Conservation (phyloP, 2,888 invertebrate species). For the Polyommatus icarus region DNA sequence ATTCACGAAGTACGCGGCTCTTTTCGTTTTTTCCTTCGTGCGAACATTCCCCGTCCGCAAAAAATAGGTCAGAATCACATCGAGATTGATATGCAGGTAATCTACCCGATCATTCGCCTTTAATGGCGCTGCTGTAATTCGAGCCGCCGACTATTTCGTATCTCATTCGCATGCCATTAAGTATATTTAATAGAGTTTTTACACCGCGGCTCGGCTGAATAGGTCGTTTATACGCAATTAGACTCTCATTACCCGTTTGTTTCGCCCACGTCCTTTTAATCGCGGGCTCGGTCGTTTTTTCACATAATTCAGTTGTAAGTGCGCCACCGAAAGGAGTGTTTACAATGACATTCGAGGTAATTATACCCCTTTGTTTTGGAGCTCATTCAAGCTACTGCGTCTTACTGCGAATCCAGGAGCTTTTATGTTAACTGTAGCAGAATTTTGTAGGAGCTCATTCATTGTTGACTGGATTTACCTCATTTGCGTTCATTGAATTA, state of each 20-base stretch:
- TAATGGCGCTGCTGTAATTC: slow-evolving; percentile 12
- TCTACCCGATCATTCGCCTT: slow-evolving; percentile 6
- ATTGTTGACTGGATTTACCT: not conserved
- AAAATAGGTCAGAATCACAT: slow-evolving; percentile 28
- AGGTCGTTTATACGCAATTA: slow-evolving; percentile 69
- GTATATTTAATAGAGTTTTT: slow-evolving; percentile 50
- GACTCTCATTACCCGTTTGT: slow-evolving; percentile 62
- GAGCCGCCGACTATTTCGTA: slow-evolving; percentile 31
- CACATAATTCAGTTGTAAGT: slow-evolving; percentile 54
- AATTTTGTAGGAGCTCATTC: not conserved
- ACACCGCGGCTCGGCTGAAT: slow-evolving; percentile 61
- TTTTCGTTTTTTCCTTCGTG: not conserved
- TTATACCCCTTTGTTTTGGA: slow-evolving; percentile 53
- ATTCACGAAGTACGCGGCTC: not conserved
- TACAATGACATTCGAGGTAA: slow-evolving; percentile 42
- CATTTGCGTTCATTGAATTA: not conserved
- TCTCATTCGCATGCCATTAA: slow-evolving; percentile 44
- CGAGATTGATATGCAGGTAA: slow-evolving; percentile 20
- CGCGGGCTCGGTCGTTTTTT: slow-evolving; percentile 50
- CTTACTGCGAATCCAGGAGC: not conserved
- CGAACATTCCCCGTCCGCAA: slow-evolving; percentile 4
- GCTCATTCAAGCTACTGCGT: slow-evolving; percentile 35
- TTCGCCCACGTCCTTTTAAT: slow-evolving; percentile 57
- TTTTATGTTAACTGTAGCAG: not conserved
- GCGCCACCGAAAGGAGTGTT: slow-evolving; percentile 46